phyloP scores from a whole-genome alignment of 2,888 invertebrate species.

The Neuroscelio doddi region DNA sequence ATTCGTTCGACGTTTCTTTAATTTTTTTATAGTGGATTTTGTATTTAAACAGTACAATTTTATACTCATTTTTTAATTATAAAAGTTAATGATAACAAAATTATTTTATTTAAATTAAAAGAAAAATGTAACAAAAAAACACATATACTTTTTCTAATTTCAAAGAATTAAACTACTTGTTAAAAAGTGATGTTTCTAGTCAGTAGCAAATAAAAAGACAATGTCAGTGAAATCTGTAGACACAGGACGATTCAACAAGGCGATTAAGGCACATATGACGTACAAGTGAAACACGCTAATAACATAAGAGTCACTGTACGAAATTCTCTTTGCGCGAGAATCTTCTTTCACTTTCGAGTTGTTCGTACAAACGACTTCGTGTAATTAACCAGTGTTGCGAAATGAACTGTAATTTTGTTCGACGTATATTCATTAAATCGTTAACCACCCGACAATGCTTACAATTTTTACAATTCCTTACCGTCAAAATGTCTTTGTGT shows the following conservation, averaged over 20 bases:
- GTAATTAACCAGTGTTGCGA: slow-evolving; percentile 43
- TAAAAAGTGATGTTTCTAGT: no score
- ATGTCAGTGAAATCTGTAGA: slow-evolving; percentile 18
- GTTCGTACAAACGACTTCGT: slow-evolving; percentile 40
- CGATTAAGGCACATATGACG: slow-evolving; percentile 14
- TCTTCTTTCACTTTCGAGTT: slow-evolving; percentile 42
- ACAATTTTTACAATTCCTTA: slow-evolving; percentile 41
- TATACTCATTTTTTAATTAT: no score
- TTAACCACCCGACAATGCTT: slow-evolving; percentile 41
- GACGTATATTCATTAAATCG: slow-evolving; percentile 45
- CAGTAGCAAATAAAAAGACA: neutral
- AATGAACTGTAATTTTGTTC: slow-evolving; percentile 34
- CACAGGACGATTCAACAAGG: slow-evolving; percentile 32
- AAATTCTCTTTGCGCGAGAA: slow-evolving; percentile 31
- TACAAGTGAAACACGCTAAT: slow-evolving; percentile 20
- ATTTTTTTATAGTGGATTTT: no score
- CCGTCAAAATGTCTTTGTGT: slow-evolving; percentile 26
- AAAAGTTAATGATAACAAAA: no score
- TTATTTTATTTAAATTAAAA: no score
- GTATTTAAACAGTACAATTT: no score
- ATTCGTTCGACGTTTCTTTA: slow-evolving; percentile 8
- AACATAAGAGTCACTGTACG: slow-evolving; percentile 24
- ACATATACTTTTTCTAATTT: no score
- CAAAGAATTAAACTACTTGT: no score
- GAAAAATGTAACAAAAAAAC: no score